Evolutionary conservation across 2,113 vertebrate genomes (phyloP), one percentile per base, ranked within the genome.

Genomic region (Oncorhynchus gorbuscha): DNA sequence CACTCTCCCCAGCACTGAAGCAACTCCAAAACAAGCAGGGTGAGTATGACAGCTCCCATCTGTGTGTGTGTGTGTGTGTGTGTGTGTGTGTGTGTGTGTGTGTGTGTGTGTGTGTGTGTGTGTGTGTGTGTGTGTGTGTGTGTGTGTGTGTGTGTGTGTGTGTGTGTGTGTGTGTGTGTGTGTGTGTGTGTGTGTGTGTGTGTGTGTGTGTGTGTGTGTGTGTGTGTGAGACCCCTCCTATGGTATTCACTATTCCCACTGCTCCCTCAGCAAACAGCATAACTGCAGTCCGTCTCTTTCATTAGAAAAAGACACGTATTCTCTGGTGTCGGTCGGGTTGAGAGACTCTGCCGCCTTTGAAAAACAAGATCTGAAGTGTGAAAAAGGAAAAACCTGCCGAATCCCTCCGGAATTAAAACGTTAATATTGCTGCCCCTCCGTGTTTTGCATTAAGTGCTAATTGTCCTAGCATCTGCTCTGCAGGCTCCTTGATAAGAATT

Each of bases 21-120:
- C 93, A 94, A 79, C 93, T 94, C 77, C 93, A 94, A 90, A 94
- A 90, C 93, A 94, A 94, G 81, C 94, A 94, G 92, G 94, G 94
- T 94, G 90, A 94, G 94, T 94, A 91, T 85, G 73, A 73, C 49
- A 80, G 77, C 84, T 81, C 81, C 78, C 72, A 86, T 80, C 82
- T 82, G 9, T 22, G 35, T 48, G 32, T n/a, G 59, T 61, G 64
- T 28, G 64, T 16, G 26, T 30, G 64, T 30, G 64, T 3, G 39
- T 18, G 69, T 24, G 69, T 12, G 69, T 24, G 69, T 70, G 35
- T 4, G 22, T 1, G 49, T 0, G 51, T 82, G 20, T 22, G 35
- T 48, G 32, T n/a, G 59, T 61, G 64, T 28, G 64, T 16, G 26
- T 30, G 64, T 30, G 64, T 3, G 39, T 18, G 69, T 24, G 69